Percentiles rank a stretch among this genome's conserved stretches.
phyloP scores from a whole-genome alignment of 2,888 invertebrate species.

The Eurytoma californica region DNA sequence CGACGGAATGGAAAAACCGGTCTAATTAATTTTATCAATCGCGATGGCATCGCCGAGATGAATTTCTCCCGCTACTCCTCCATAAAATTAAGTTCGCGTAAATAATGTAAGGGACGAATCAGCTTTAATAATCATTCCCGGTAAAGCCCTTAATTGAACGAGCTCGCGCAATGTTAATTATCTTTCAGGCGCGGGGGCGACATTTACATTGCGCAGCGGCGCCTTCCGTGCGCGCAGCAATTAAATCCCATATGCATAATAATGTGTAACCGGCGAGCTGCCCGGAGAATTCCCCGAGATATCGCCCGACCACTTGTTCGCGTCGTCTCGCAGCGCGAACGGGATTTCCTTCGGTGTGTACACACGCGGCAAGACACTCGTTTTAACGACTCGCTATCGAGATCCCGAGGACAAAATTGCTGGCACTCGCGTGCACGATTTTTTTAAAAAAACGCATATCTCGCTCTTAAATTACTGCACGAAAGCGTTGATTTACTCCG shows the following conservation, averaged over 20 bases:
- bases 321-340: neutral
- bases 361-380: neutral
- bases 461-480: too few relatives aligned
- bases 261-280: constrained; percentile 11
- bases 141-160: constrained; percentile 34
- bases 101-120: neutral
- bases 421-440: too few relatives aligned
- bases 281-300: constrained; percentile 9
- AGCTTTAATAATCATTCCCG: neutral
- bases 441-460: too few relatives aligned
- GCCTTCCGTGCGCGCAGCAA: constrained; percentile 30
- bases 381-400: constrained; percentile 2
- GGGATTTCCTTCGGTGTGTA: neutral
- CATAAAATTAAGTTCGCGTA: neutral
- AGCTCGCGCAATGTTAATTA: constrained; percentile 16
- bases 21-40: too few relatives aligned
- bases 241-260: constrained; percentile 31
- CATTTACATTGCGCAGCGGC: constrained; percentile 24
- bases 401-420: neutral
- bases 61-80: too few relatives aligned
- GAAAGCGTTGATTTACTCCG: too few relatives aligned
- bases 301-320: constrained; percentile 18
- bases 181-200: constrained; percentile 5
- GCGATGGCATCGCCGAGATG: too few relatives aligned
- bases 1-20: too few relatives aligned